Conservation (phyloP, 2,113 vertebrate species). For the Siphamia tubifer region DNA sequence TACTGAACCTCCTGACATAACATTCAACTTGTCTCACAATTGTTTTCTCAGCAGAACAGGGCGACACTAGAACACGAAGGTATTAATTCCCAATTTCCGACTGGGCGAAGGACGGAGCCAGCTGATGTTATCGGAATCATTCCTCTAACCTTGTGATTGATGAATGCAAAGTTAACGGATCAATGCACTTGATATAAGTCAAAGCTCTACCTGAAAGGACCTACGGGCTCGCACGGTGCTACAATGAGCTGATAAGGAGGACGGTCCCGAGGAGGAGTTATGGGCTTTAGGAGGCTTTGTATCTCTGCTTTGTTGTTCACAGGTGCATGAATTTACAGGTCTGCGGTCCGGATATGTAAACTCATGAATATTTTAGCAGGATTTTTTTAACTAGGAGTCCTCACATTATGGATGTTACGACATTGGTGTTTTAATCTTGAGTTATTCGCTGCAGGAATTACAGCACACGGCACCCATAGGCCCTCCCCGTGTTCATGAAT, state of each 20-base stretch:
- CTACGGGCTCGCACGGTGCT: not conserved
- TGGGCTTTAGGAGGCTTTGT: not conserved
- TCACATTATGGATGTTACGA: not conserved
- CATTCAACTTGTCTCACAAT: too few species aligned
- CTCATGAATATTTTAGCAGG: slow-evolving; percentile 10
- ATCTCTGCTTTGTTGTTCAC: not conserved
- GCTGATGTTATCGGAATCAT: slow-evolving; percentile 15
- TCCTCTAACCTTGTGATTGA: slow-evolving; percentile 28
- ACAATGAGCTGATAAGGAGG: not conserved
- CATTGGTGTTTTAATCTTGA: not conserved
- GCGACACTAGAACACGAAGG: too few species aligned
- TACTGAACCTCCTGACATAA: too few species aligned
- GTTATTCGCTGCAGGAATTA: not conserved
- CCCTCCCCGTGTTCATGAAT: not conserved
- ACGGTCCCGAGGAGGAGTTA: not conserved
- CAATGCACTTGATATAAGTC: slow-evolving; percentile 18
- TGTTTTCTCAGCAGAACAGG: too few species aligned
- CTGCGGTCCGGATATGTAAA: not conserved
- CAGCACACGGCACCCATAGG: not conserved
- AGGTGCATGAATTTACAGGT: not conserved
- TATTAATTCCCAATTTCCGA: slow-evolving; percentile 10
- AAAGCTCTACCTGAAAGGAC: not conserved
- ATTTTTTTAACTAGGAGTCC: not conserved
- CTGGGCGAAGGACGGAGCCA: not conserved
- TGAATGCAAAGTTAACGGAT: slow-evolving; percentile 40